Base-by-base conservation (phyloP, 2,888 invertebrate species). In the Watsonalla binaria region DNA sequence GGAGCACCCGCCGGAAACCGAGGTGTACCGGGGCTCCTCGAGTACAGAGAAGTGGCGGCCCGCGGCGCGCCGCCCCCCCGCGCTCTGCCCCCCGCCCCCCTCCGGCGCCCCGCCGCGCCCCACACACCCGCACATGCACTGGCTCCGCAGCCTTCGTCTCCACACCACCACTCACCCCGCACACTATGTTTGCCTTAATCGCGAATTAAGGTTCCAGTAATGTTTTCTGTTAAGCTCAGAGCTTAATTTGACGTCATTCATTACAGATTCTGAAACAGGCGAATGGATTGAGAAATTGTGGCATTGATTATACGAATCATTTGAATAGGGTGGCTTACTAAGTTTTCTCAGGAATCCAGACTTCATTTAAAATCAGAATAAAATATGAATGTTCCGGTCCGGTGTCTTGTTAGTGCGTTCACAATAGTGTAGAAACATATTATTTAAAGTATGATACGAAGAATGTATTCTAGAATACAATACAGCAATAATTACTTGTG, bases 1-100 rank as follows among this genome's bases (percentile, higher is more conserved):
- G 78, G 80, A 79, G 87, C 85, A 75, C 82, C 82, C 81, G 84
- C 89, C 90, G 89, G 90, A 89, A 90, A 87, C 88, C 84, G 90
- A 88, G 88, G 89, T 88, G 86, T 86, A 84, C 86, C 87, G 86
- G 88, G 82, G 86, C 89, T 87, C 90, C 85, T 86, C 85, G 87
- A 86, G 87, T 76, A 86, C 88, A 87, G 89, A 85, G 87, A 83
- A 88, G 87, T 86, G 85, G 86, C 88, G 84, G 86, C 82, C 84
- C 86, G 86, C 85, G 86, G 85, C 84, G 80, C 80, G 76, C 74
- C 79, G 70, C 72, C 77, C 78, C 76, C 75, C 71, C 77, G 73
- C 72, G 69, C 72, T 65, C 66, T 70, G 61, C 70, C 65, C 72
- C 68, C 73, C 70, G 70, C 66, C 63, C 63, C 73, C 78, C 24